Evolutionary conservation across 2,113 vertebrate species (phyloP), one percentile per base, ranked within the genome.

Genomic region (Nymphicus hollandicus): DNA sequence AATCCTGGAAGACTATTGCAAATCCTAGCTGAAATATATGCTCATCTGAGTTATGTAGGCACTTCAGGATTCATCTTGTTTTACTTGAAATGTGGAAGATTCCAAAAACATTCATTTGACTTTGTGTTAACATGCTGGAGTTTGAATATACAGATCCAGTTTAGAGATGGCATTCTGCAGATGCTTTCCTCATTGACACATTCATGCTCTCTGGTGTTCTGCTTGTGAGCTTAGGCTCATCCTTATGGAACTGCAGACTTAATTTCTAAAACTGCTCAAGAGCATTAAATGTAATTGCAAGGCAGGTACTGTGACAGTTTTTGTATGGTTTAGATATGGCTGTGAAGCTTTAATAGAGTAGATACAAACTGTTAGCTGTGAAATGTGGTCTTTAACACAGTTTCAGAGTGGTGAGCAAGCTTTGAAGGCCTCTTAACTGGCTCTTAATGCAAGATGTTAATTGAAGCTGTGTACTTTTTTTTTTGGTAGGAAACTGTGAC

Each of bases 321-420:
- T 78, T 74, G 49, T 71, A 39, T n/a, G 47, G 61, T 44, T 91
- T 79, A 61, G 86, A 81, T 91, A 76, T 25, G 56, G 43, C 73
- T 81, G 53, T 97, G 81, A 95, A 93, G 52, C 69, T 95, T 95
- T 93, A 96, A 95, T 60, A 63, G 91, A 60, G 77, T 64, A 56
- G 43, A 47, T 89, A 16, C 39, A 68, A 91, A 78, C 77, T 79
- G 56, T 88, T 93, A 87, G 93, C 33, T 74, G 78, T 81, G 53
- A 70, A 70, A 46, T n/a, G 52, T 69, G 47, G 84, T 74, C 44
- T 89, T 91, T 72, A 87, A 87, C 55, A 17, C 80, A 6, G 41
- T 72, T 88, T 84, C 55, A 73, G 94, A 92, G 27, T 35, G 43
- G 61, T 71, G 86, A 95, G 47, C n/a, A 25, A 73, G 47, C 96